phyloP scores from a whole-genome alignment of 2,113 vertebrate genomes.

The Neodon shergylaensis region DNA sequence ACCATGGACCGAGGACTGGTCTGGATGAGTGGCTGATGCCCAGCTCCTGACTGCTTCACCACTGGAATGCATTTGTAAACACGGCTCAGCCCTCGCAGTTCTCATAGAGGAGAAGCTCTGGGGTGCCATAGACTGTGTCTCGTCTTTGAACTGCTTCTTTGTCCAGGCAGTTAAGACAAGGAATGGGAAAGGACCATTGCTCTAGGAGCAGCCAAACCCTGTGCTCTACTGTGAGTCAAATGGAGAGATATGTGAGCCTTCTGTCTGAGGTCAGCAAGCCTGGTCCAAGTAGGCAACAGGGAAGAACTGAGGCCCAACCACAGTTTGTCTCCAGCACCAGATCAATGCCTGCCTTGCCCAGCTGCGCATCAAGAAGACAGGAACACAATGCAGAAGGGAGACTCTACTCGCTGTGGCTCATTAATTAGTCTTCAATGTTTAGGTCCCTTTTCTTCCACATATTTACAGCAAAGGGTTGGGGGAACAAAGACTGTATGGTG shows the following conservation, averaged over 20 bases:
- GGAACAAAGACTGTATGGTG: not conserved
- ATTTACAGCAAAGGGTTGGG: not conserved
- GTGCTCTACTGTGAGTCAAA: not conserved
- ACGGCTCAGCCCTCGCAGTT: not conserved
- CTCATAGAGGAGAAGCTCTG: not conserved
- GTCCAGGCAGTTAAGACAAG: not conserved
- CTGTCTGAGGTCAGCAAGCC: not conserved
- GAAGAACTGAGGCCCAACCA: not conserved
- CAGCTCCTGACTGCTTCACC: not conserved
- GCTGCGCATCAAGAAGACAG: not conserved
- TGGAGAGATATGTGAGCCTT: not conserved
- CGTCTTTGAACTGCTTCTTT: constrained; percentile 4
- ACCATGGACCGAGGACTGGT: not conserved
- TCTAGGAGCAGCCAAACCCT: not conserved
- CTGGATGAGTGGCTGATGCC: not conserved
- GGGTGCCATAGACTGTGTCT: not conserved
- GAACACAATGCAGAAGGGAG: not conserved
- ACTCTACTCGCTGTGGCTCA: not conserved
- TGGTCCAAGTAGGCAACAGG: not conserved
- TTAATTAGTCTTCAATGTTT: not conserved
- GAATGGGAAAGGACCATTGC: not conserved
- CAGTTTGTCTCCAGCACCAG: not conserved
- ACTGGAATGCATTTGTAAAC: not conserved
- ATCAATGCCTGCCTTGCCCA: not conserved
- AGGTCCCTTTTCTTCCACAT: not conserved